Conservation (phyloP, 2,113 vertebrate species). For the Sitta europaea region DNA sequence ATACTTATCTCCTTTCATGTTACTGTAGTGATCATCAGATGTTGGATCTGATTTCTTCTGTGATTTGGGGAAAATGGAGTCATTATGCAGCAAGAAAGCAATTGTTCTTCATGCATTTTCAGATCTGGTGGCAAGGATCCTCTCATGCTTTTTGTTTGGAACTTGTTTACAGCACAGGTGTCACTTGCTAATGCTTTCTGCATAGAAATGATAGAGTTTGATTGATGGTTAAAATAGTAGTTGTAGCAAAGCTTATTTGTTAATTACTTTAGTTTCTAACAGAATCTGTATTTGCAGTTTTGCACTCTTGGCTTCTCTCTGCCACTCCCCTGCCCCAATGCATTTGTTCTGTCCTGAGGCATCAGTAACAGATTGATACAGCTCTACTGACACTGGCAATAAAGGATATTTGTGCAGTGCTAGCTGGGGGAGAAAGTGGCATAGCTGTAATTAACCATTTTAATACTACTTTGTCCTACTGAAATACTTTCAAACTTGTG, state of each 20-base stretch:
- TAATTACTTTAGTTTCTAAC: conserved; percentile 35
- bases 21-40: background rate
- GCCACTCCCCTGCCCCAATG: background rate
- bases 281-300: conserved; percentile 42
- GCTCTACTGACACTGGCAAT: background rate
- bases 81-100: background rate
- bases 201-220: conserved; percentile 24
- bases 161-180: background rate
- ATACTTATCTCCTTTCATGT: conserved; percentile 5
- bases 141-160: background rate
- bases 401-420: background rate
- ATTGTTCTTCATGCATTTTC: conserved; percentile 5
- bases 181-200: conserved; percentile 11
- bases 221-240: conserved; percentile 15
- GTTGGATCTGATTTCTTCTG: background rate
- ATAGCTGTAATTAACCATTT: background rate
- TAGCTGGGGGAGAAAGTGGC: background rate
- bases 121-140: background rate
- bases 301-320: background rate
- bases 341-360: background rate
- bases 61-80: background rate
- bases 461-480: background rate
- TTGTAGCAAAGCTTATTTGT: conserved; percentile 24
- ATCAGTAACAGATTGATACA: background rate
- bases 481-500: background rate